Conservation (phyloP, 2,888 invertebrate species). For the Tachina grossa region DNA sequence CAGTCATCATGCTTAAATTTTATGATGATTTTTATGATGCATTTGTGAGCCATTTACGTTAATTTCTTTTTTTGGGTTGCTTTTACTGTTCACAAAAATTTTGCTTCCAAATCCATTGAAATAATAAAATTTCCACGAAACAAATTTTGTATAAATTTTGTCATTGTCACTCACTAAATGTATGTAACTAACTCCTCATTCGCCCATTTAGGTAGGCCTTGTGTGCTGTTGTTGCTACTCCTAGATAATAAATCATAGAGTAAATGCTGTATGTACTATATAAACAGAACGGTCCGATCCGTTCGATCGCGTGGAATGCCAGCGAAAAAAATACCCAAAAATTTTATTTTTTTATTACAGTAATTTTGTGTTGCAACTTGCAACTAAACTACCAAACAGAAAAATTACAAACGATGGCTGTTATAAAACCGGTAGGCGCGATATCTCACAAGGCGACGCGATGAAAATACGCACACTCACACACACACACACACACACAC, state of each 20-base stretch:
- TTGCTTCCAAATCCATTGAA: constrained; percentile 50
- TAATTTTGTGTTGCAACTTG: constrained; percentile 32
- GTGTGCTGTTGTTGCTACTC: neutral
- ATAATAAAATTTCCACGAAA: constrained; percentile 60
- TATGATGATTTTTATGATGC: constrained; percentile 58
- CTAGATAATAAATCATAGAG: constrained; percentile 36
- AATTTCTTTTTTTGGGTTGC: constrained; percentile 18
- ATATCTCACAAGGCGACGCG: constrained; percentile 56
- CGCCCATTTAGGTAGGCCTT: constrained; percentile 31
- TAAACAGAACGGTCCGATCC: too few relatives aligned
- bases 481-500: constrained; percentile 21
- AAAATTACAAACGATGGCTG: constrained; percentile 36
- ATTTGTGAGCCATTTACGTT: constrained; percentile 63
- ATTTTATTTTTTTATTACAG: constrained; percentile 53
- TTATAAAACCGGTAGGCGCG: constrained; percentile 70
- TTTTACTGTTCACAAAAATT: neutral
- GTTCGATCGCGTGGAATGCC: constrained; percentile 61
- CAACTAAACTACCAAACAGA: neutral
- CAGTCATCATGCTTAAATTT: constrained; percentile 53
- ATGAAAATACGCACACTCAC: constrained; percentile 50
- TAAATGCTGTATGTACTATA: too few relatives aligned
- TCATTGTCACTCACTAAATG: constrained; percentile 51
- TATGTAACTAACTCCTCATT: neutral
- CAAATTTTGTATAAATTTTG: constrained; percentile 46
- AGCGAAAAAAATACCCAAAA: constrained; percentile 24